These are phyloP conservation scores for Phalangium opilio DNA, from an alignment of 2,888 invertebrate genomes.

Conservation along the genomic window DNA sequence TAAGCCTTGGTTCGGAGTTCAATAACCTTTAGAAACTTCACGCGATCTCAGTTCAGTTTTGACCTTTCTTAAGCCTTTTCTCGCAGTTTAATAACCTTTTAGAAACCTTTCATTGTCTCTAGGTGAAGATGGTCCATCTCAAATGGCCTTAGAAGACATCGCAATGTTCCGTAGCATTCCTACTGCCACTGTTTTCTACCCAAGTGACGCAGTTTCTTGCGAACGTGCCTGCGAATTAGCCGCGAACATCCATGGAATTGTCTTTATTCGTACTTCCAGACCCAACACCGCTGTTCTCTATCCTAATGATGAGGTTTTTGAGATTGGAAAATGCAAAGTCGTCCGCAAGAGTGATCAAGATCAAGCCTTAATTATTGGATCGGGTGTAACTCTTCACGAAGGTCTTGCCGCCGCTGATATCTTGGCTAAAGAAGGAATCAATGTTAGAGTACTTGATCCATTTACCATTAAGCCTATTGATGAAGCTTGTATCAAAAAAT, in stretches of 20 bases:
- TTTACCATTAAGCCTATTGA: slow-evolving; percentile 96
- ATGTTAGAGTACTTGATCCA: slow-evolving; percentile 74
- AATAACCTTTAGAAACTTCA: too few relatives aligned
- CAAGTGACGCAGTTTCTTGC: slow-evolving; percentile 78
- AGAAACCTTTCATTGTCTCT: slow-evolving; percentile 3
- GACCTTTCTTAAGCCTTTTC: too few relatives aligned
- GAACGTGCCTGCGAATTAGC: slow-evolving; percentile 92
- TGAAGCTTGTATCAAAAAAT: slow-evolving; percentile 49
- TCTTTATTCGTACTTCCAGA: slow-evolving; percentile 88
- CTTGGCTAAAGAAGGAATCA: slow-evolving; percentile 47
- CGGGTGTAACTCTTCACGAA: slow-evolving; percentile 86
- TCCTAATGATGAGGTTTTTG: slow-evolving; percentile 62
- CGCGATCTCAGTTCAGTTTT: too few relatives aligned
- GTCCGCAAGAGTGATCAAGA: slow-evolving; percentile 59
- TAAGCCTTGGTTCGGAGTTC: too few relatives aligned
- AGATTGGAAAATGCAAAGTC: slow-evolving; percentile 44
- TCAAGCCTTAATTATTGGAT: slow-evolving; percentile 72
- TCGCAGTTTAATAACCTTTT: too few relatives aligned
- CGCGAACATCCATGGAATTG: slow-evolving; percentile 84
- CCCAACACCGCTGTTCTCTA: slow-evolving; percentile 80
- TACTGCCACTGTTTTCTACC: slow-evolving; percentile 48
- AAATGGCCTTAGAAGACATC: slow-evolving; percentile 98
- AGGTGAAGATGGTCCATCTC: slow-evolving; percentile 89
- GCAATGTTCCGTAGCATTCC: slow-evolving; percentile 88
- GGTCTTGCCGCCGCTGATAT: slow-evolving; percentile 65